phyloP scores from a whole-genome alignment of 2,888 invertebrate species.

The Brassicogethes aeneus region DNA sequence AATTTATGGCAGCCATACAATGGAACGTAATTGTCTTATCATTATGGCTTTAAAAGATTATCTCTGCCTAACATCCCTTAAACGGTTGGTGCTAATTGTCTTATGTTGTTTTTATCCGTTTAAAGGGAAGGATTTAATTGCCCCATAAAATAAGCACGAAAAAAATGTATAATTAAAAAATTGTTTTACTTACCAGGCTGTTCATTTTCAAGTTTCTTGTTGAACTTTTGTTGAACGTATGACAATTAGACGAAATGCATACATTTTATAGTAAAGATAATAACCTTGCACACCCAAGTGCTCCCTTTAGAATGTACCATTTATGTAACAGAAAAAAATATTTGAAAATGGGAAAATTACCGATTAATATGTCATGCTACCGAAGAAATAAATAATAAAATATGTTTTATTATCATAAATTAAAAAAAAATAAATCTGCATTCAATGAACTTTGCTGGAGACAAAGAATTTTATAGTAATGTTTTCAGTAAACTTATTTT shows the following conservation, averaged over 20 bases:
- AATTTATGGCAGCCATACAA: too few relatives aligned
- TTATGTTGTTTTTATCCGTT: too few relatives aligned
- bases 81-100: too few relatives aligned
- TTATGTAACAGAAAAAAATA: constrained; percentile 1
- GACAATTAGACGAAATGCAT: constrained; percentile 9
- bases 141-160: too few relatives aligned
- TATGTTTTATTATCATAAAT: neutral
- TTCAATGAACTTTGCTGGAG: neutral
- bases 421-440: neutral
- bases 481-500: too few relatives aligned
- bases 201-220: constrained; percentile 10
- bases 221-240: constrained; percentile 1
- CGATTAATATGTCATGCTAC: neutral
- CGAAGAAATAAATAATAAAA: constrained; percentile 1
- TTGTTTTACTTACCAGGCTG: constrained; percentile 15
- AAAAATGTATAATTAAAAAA: too few relatives aligned
- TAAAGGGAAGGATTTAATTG: too few relatives aligned
- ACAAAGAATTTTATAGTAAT: too few relatives aligned
- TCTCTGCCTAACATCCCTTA: too few relatives aligned
- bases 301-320: constrained; percentile 1
- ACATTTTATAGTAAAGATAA: constrained; percentile 22
- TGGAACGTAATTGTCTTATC: too few relatives aligned
- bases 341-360: neutral
- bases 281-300: constrained; percentile 29
- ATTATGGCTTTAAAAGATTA: too few relatives aligned